These are phyloP conservation scores for Apolygus lucorum DNA, from an alignment of 1,140 invertebrate genomes.

Conservation along the genomic window DNA sequence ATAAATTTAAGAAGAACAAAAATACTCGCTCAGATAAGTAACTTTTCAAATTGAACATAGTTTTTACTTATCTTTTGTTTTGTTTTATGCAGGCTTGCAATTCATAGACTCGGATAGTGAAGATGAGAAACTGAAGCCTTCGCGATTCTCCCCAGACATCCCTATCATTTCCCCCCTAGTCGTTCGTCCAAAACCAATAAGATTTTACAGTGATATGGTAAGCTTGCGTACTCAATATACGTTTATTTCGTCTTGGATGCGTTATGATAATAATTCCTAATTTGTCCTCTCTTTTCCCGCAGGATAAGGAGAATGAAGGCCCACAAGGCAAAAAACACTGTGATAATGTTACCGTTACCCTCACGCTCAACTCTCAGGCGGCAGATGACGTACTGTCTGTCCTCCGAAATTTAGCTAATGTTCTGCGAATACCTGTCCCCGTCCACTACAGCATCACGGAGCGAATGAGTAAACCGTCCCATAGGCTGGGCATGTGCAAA, in stretches of 20 bases:
- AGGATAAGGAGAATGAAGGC: slow-evolving; percentile 36
- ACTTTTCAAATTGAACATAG: too few species aligned
- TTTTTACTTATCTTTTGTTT: background rate
- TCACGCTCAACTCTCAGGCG: slow-evolving; percentile 79
- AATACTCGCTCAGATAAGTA: too few species aligned
- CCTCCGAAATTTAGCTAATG: slow-evolving; percentile 78
- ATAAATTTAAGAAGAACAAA: too few species aligned
- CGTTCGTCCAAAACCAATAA: slow-evolving; percentile 54
- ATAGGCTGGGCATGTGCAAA: slow-evolving; percentile 69
- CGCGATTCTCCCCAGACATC: slow-evolving; percentile 58
- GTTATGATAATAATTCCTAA: background rate
- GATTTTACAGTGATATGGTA: slow-evolving; percentile 46
- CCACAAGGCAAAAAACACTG: slow-evolving; percentile 26
- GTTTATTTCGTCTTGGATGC: background rate
- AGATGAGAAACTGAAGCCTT: slow-evolving; percentile 49
- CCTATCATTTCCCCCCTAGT: slow-evolving; percentile 63
- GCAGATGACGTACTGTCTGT: slow-evolving; percentile 88
- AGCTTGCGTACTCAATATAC: slow-evolving; percentile 22
- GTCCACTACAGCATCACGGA: slow-evolving; percentile 77
- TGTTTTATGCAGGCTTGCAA: slow-evolving; percentile 45
- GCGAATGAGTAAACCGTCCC: slow-evolving; percentile 65
- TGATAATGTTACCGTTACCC: slow-evolving; percentile 78
- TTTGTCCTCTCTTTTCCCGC: slow-evolving; percentile 13
- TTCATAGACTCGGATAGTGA: slow-evolving; percentile 51
- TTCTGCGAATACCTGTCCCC: slow-evolving; percentile 80